phyloP scores from a whole-genome alignment of 2,888 invertebrate genomes.

The Conchocele bisecta region DNA sequence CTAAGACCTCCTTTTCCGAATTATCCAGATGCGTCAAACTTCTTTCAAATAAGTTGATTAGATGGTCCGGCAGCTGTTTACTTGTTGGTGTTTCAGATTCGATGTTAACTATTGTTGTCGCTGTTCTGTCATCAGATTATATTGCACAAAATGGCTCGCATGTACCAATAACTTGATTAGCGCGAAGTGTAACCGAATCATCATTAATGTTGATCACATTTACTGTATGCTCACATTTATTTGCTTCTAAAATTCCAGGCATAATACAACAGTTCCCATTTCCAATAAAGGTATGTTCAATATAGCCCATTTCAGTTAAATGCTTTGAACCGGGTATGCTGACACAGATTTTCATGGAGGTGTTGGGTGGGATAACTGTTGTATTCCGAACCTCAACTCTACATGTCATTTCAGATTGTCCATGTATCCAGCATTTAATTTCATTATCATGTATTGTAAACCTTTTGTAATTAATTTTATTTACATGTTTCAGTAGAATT shows the following conservation, averaged over 20 bases:
- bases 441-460: constrained; percentile 1
- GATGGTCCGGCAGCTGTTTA: too few relatives aligned
- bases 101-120: too few relatives aligned
- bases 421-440: constrained; percentile 25
- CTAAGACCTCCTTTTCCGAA: too few relatives aligned
- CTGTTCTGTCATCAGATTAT: too few relatives aligned
- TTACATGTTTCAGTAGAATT: constrained; percentile 25
- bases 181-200: too few relatives aligned
- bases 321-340: neutral
- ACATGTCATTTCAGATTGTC: constrained; percentile 1
- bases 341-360: neutral
- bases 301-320: neutral
- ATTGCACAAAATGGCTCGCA: too few relatives aligned
- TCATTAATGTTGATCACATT: too few relatives aligned
- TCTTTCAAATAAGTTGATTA: too few relatives aligned
- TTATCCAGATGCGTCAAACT: too few relatives aligned
- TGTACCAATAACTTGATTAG: too few relatives aligned
- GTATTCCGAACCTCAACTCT: constrained; percentile 15
- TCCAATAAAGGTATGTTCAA: neutral
- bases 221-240: too few relatives aligned
- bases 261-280: neutral
- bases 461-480: constrained; percentile 25
- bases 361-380: constrained; percentile 5
- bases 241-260: constrained; percentile 5
- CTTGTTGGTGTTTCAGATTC: too few relatives aligned